These are phyloP conservation scores for Tolypeutes matacus DNA, from an alignment of 2,797 vertebrate genomes.

Conservation along the genomic window DNA sequence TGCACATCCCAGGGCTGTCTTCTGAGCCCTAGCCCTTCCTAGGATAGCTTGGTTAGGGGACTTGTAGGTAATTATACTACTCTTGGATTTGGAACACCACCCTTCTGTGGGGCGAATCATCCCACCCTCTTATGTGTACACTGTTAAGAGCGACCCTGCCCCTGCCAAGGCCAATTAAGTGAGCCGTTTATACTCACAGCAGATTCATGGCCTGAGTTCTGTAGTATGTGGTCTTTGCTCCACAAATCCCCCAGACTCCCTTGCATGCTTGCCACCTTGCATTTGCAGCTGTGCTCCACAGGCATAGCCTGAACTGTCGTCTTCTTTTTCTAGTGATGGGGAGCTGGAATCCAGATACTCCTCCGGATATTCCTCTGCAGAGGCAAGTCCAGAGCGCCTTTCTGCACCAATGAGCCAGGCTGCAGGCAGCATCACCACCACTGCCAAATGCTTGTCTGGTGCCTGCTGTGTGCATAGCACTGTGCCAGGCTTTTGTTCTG, in stretches of 20 bases:
- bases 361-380: slow-evolving; percentile 98
- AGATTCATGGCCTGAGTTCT: slow-evolving; percentile 44
- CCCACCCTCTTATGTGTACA: background rate
- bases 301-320: slow-evolving; percentile 56
- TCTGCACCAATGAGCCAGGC: slow-evolving; percentile 7
- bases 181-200: background rate
- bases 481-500: slow-evolving; percentile 49
- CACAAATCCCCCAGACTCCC: background rate
- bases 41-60: slow-evolving; percentile 42
- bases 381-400: slow-evolving; percentile 90
- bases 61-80: background rate
- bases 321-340: slow-evolving; percentile 91
- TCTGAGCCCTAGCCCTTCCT: background rate
- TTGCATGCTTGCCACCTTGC: slow-evolving; percentile 40
- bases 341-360: slow-evolving; percentile 97
- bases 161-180: background rate
- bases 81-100: background rate
- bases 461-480: slow-evolving; percentile 32
- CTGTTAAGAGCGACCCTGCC: background rate
- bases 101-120: background rate
- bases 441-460: slow-evolving; percentile 49
- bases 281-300: background rate
- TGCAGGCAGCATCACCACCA: slow-evolving; percentile 16
- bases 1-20: slow-evolving; percentile 43
- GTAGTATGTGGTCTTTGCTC: slow-evolving; percentile 33